A percentile compares a stretch with the other conserved stretches of the same genome.
Evolutionary conservation across 35 echinoderm and acorn worm genomes (phyloP).

Genomic region (Lytechinus pictus): DNA sequence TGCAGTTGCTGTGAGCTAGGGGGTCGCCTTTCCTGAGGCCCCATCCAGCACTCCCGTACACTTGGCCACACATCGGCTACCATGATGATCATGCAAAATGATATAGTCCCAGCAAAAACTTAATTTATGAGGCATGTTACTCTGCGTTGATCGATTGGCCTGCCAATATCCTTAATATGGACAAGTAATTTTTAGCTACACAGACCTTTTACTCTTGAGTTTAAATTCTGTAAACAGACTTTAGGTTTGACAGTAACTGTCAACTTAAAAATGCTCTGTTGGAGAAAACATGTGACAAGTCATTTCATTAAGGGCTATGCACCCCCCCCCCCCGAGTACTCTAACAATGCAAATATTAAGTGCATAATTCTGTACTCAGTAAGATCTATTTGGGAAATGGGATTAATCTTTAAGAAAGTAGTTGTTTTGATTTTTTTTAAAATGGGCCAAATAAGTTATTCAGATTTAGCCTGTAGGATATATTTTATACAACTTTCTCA

Average conservation of each 20-base stretch:
- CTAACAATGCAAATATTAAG: no score
- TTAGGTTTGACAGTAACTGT: no score
- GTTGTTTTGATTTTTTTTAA: no score
- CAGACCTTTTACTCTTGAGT: not conserved
- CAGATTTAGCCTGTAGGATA: no score
- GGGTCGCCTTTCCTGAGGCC: not conserved
- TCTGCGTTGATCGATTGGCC: not conserved
- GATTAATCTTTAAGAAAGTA: no score
- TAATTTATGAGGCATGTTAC: not conserved
- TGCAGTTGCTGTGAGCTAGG: not conserved
- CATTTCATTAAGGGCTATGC: not conserved
- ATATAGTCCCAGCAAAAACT: not conserved
- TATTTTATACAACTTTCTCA: no score
- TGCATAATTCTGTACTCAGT: no score
- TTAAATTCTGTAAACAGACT: no score
- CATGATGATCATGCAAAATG: not conserved
- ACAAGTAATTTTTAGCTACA: not conserved
- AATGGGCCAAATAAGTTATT: no score
- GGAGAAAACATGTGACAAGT: no score
- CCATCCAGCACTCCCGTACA: not conserved
- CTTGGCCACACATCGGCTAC: not conserved
- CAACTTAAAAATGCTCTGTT: not conserved
- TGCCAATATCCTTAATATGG: not conserved
- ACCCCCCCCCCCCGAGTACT: no score
- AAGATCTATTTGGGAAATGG: no score